phyloP scores from a whole-genome alignment of 2,888 invertebrate genomes.

The Clistopyga incitator region DNA sequence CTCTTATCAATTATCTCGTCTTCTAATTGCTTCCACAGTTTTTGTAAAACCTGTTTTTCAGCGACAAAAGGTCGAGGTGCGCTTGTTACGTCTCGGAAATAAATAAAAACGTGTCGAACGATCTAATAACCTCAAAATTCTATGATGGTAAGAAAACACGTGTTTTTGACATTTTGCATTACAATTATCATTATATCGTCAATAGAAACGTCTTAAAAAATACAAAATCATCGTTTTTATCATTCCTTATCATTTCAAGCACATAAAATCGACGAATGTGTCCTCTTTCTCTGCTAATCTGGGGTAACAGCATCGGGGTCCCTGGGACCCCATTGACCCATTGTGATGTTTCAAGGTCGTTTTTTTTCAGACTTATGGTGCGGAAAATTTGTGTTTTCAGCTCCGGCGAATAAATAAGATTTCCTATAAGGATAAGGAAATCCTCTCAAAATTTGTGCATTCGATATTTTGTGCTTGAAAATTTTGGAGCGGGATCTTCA shows the following conservation, averaged over 20 bases:
- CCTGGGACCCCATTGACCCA: no score
- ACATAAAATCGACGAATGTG: background rate
- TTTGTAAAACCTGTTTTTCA: background rate
- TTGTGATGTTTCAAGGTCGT: no score
- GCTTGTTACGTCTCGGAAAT: background rate
- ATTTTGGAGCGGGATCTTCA: no score
- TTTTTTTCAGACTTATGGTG: no score
- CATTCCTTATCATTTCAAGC: background rate
- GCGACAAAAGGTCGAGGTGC: background rate
- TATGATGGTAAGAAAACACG: constrained; percentile 33
- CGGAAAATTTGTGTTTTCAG: no score
- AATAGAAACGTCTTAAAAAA: background rate
- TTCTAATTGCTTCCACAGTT: background rate
- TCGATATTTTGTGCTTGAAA: no score
- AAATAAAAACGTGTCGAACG: background rate
- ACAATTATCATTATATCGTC: no score
- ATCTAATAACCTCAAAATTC: constrained; percentile 20
- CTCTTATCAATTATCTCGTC: background rate
- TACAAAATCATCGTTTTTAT: background rate
- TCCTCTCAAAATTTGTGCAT: no score
- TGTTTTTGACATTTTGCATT: constrained; percentile 20
- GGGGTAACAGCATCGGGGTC: no score
- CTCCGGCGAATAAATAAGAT: no score
- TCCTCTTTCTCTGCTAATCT: background rate
- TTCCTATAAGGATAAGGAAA: no score